Evolutionary conservation across 2,888 invertebrate genomes (phyloP).

Genomic region (Mesochorus sp.): DNA sequence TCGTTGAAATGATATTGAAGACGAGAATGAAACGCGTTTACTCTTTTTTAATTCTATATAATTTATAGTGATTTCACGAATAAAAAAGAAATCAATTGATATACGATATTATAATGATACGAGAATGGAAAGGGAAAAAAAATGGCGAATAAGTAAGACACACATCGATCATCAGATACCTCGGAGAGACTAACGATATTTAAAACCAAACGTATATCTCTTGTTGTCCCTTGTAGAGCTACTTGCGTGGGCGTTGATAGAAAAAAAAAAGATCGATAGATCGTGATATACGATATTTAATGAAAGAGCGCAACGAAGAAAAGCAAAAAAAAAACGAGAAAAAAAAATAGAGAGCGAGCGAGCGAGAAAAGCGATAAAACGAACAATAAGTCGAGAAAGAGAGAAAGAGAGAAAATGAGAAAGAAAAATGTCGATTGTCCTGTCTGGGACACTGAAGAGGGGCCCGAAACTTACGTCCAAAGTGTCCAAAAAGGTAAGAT

Average conservation of each 20-base stretch:
- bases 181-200: slow-evolving; percentile 51
- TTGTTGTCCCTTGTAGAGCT: slow-evolving; percentile 76
- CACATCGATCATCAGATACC: slow-evolving; percentile 31
- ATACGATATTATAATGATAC: too few species aligned
- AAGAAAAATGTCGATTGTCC: too few species aligned
- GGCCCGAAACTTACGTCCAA: slow-evolving; percentile 73
- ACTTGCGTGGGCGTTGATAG: slow-evolving; percentile 71
- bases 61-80: neutral
- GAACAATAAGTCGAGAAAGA: slow-evolving; percentile 32
- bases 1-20: neutral
- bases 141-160: slow-evolving; percentile 36
- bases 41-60: neutral
- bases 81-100: too few species aligned
- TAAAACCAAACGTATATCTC: slow-evolving; percentile 67
- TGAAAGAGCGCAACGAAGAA: slow-evolving; percentile 57
- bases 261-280: slow-evolving; percentile 62
- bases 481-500: slow-evolving; percentile 80
- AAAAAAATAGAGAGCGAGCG: slow-evolving; percentile 48
- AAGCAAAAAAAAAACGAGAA: slow-evolving; percentile 61
- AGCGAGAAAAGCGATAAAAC: slow-evolving; percentile 60
- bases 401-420: slow-evolving; percentile 66
- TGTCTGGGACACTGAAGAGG: slow-evolving; percentile 76
- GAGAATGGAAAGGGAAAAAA: neutral
- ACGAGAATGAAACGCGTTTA: neutral
- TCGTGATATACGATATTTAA: slow-evolving; percentile 47